Evolutionary conservation across 2,113 vertebrate species (phyloP).

Genomic region (Podarcis raffonei): DNA sequence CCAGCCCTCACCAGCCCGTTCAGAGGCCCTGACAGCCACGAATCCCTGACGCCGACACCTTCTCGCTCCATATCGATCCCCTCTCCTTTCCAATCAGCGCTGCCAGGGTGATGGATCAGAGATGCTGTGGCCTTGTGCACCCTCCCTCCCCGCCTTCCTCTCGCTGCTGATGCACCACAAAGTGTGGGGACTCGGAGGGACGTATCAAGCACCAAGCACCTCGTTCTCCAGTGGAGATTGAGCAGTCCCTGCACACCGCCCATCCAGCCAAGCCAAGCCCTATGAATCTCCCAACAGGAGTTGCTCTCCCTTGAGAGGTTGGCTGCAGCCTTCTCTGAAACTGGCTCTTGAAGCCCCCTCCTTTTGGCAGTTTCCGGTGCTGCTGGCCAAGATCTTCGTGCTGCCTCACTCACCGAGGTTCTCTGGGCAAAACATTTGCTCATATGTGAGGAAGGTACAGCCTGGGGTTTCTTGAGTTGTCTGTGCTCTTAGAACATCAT

Average conservation of each 20-base stretch:
- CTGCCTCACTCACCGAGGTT: not conserved
- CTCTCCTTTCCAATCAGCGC: slow-evolving; percentile 59
- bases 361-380: not conserved
- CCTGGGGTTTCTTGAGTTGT: not conserved
- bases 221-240: not conserved
- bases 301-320: not conserved
- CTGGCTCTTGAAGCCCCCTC: not conserved
- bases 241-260: not conserved
- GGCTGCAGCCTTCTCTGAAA: not conserved
- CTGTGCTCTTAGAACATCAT: not conserved
- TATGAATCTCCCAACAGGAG: too few relatives aligned
- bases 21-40: slow-evolving; percentile 64
- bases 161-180: slow-evolving; percentile 24
- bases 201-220: not conserved
- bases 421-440: not conserved
- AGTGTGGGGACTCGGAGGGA: not conserved
- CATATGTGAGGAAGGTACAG: not conserved
- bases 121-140: slow-evolving; percentile 2
- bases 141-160: slow-evolving; percentile 7
- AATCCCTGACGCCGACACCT: slow-evolving; percentile 70
- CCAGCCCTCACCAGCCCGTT: slow-evolving; percentile 73
- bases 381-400: not conserved
- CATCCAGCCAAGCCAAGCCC: not conserved
- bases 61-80: slow-evolving; percentile 66
- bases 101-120: slow-evolving; percentile 41